Base-by-base conservation (phyloP, 2,797 vertebrate species). In the Percopsis omiscomaycus region DNA sequence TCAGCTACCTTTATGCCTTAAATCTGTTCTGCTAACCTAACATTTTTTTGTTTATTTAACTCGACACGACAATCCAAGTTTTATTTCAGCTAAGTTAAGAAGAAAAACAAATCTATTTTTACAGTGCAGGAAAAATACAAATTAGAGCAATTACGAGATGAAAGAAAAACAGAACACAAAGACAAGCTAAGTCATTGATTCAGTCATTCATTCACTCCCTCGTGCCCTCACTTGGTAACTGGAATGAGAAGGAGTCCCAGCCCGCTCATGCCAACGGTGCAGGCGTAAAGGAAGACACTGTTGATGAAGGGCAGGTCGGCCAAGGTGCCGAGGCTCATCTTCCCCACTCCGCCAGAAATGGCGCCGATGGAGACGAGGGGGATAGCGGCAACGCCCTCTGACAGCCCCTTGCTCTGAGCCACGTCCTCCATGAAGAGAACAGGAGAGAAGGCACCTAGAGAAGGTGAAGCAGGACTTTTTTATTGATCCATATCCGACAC, bases 401-500 rank as follows among this genome's bases (percentile, higher is more conserved):
- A 83, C 53, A 95, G 74, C 1, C 91, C 88, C 53, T 89, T 91
- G 66, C 90, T 94, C 81, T 92, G 93, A 28, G 94, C 95, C 44
- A 95, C 89, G 5, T 95, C 95, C 91, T 95, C 95, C 89, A 96
- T 93, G 61, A 95, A 92, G 42, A 96, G 80, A 0, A 92, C 89
- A 13, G 94, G 93, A 12, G 95, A 93, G 79, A 94, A 95, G 4
- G 90, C 92, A n/a, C 94, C 95, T 10, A 27, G 14, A 28, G 51
- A 42, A 42, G 61, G 15, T 22, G 55, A 59, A 47, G 32, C 9
- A 11, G 47, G n/a, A 54, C 32, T 6, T 28, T 14, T 63, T 53
- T 45, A 62, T 27, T 44, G 32, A 28, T 42, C 37, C 50, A 8
- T 37, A 22, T 16, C 4, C 52, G 47, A 57, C 47, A 50, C 27